Evolutionary conservation across 2,888 invertebrate genomes (phyloP).

Genomic region (Spialia ferax): DNA sequence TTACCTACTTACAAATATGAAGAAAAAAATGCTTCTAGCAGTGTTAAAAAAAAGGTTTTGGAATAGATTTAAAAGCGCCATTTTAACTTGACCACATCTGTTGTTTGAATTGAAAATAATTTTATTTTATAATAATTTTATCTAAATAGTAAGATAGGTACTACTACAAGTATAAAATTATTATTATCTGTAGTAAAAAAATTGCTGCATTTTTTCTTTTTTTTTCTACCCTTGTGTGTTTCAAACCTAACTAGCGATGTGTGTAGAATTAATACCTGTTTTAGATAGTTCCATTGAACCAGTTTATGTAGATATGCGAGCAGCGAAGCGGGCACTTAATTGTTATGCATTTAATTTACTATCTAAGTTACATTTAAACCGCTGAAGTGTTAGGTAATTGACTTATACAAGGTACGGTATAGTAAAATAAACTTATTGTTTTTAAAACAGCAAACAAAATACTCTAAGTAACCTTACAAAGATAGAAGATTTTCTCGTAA

Average conservation of each 20-base stretch:
- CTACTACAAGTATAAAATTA: too few species aligned
- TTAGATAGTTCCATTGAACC: slow-evolving; percentile 16
- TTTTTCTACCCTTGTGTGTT: neutral
- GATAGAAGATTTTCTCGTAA: too few species aligned
- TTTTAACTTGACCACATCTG: too few species aligned
- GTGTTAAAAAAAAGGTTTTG: too few species aligned
- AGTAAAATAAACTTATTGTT: neutral
- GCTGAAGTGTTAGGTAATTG: slow-evolving; percentile 17
- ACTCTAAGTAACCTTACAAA: neutral
- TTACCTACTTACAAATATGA: too few species aligned
- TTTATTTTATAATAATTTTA: too few species aligned
- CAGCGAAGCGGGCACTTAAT: slow-evolving; percentile 22
- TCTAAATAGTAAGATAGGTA: too few species aligned
- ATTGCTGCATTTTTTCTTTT: too few species aligned
- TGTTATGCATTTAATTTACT: slow-evolving; percentile 25
- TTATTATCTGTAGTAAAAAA: too few species aligned
- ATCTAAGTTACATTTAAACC: slow-evolving; percentile 24
- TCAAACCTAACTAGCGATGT: slow-evolving; percentile 12
- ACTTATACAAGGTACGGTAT: neutral
- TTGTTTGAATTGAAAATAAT: too few species aligned
- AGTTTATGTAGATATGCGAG: slow-evolving; percentile 16
- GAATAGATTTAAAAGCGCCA: too few species aligned
- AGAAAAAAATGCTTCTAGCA: too few species aligned
- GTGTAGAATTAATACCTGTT: slow-evolving; percentile 17
- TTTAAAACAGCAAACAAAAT: neutral